phyloP scores from a whole-genome alignment of 2,113 vertebrate species.

The Salminus brasiliensis region DNA sequence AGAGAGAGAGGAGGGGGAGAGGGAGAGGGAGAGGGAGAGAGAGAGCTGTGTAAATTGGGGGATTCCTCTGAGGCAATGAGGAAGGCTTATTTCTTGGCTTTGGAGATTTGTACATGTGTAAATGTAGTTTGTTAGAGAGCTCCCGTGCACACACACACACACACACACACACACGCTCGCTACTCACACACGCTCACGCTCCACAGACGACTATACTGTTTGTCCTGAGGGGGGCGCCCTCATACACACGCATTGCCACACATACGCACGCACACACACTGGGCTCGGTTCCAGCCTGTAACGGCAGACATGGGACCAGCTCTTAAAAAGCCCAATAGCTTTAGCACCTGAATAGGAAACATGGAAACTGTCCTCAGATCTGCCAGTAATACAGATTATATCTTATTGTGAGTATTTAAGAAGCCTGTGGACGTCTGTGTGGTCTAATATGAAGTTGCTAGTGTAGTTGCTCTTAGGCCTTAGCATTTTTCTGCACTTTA shows the following conservation, averaged over 20 bases:
- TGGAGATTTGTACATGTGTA: conserved; percentile 56
- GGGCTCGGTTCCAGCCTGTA: conserved; percentile 3
- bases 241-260: background rate
- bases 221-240: conserved; percentile 44
- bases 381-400: background rate
- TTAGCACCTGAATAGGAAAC: conserved; percentile 10
- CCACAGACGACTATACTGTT: conserved; percentile 21
- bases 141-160: conserved; percentile 10
- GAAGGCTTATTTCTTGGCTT: conserved; percentile 7
- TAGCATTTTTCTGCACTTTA: background rate
- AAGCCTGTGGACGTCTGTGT: background rate
- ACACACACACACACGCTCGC: background rate
- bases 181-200: conserved; percentile 5
- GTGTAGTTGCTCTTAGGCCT: background rate
- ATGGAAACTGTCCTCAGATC: background rate
- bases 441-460: too few relatives aligned
- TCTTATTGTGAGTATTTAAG: too few relatives aligned
- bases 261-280: background rate
- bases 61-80: background rate
- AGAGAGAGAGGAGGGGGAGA: background rate
- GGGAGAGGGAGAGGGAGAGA: background rate
- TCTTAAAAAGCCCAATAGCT: conserved; percentile 1
- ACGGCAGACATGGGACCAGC: conserved; percentile 13
- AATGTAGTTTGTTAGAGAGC: conserved; percentile 62
- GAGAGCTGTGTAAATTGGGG: conserved; percentile 1